Conservation (phyloP, 2,113 vertebrate genomes). For the Sitta europaea region DNA sequence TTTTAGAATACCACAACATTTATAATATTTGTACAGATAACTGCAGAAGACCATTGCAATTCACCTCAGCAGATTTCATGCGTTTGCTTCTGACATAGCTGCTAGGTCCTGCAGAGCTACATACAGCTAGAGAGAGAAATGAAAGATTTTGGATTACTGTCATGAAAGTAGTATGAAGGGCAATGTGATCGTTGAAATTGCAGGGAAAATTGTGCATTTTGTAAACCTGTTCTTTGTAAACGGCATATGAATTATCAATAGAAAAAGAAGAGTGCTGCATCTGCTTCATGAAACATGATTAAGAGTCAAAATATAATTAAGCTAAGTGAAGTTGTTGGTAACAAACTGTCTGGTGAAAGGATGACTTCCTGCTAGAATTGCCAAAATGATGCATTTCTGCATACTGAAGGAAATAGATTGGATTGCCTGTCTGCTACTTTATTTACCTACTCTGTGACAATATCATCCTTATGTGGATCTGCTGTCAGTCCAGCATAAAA, state of each 20-base stretch:
- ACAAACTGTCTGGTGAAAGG: neutral
- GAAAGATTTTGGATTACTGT: neutral
- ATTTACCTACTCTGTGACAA: neutral
- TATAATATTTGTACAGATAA: neutral
- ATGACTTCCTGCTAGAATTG: neutral
- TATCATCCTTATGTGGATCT: neutral
- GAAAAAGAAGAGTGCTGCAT: neutral
- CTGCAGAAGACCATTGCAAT: neutral
- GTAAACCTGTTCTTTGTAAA: neutral
- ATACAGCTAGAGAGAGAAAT: neutral
- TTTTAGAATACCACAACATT: neutral
- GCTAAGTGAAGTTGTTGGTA: neutral
- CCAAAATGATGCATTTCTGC: neutral
- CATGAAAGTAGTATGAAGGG: neutral
- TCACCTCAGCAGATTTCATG: neutral
- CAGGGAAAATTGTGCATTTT: neutral
- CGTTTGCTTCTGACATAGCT: neutral
- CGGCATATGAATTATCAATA: neutral
- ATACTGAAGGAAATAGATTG: neutral
- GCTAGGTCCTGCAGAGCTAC: neutral
- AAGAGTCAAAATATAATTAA: constrained; percentile 30
- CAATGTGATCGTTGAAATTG: neutral
- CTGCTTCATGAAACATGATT: neutral
- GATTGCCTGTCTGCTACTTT: neutral
- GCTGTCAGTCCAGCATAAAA: neutral